Evolutionary conservation across 1,140 invertebrate genomes (phyloP), one percentile per base, ranked within the genome.

Genomic region (Zaprionus ghesquierei): DNA sequence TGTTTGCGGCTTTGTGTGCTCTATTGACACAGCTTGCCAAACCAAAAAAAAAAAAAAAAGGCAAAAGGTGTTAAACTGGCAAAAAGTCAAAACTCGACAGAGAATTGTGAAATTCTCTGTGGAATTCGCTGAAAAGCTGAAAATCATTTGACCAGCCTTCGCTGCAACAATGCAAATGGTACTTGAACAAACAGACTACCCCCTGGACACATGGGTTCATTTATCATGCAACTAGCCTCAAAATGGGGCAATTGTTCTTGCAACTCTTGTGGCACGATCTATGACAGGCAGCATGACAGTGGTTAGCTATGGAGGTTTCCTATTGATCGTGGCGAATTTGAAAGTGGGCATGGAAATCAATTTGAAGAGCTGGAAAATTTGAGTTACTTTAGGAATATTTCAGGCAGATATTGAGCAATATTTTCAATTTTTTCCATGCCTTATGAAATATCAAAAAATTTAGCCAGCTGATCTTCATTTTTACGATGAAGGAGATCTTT

Each of bases 11-110:
- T 75, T 79, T 79, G 69, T 79, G 65, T 71, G 55, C 20, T 33
- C 23, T 87, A 74, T 87, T 87, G 77, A 77, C 76, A 74, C 82
- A 87, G 82, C 82, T 87, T 87, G 82, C 84, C 68, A 89, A 82
- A 81, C 27, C 25, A 29, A 0, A 58, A 56, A 50, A 66, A 90
- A n/a, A n/a, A n/a, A n/a, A n/a, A n/a, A n/a, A n/a, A n/a, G n/a
- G n/a, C n/a, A n/a, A n/a, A 90, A 90, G 87, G 87, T 90, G 87
- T 90, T 90, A 90, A 90, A 90, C 85, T 90, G 87, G 82, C 87
- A 84, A 90, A 90, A 87, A 90, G 77, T 87, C 82, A 78, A 41
- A 41, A 41, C 78, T 85, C 60, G n/a, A 25, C 38, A 27, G 46
- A 49, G 38, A 59, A 41, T 41, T 41, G 35, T 41, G 35, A 18